Base-by-base conservation (phyloP, 2,888 invertebrate species). In the Zhuqinia jingwanae region DNA sequence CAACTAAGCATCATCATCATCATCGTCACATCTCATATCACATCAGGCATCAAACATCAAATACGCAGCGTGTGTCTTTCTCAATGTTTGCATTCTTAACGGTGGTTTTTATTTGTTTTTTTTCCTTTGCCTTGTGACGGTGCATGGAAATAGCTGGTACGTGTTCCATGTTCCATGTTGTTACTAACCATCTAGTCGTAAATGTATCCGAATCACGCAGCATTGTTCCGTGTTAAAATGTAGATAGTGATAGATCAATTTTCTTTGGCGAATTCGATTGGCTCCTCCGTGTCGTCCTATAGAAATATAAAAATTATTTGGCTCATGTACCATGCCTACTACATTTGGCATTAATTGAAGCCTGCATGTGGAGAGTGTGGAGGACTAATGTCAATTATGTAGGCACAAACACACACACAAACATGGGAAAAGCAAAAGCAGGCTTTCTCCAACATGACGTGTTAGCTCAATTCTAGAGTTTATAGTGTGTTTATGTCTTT, bases 61-160 rank as follows among this genome's bases (percentile, higher is more conserved):
- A 70, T 70, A 45, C 70, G 47, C 36, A 36, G 36, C 36, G n/a
- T 10, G 30, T 58, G 50, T 50, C 15, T 50, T 50, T 5, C 50
- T 68, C 5, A 50, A 50, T 63, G 56, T 15, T 25, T 60, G 6
- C 60, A 77, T 47, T 56, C 30, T 75, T 22, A 42, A 45, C 68
- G 42, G 11, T 11, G n/a, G 42, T 36, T 42, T 25, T 63, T 75
- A 56, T 36, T 3, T 17, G n/a, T 78, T 47, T 63, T 56, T 50
- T 42, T 77, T 77, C 25, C 8, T 8, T 36, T 36, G 8, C 8
- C 8, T 36, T 3, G 8, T 36, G 56, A 75, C 50, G 70, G 85
- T 85, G 79, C 85, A 53, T 79, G 85, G 85, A 79, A 85, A 85
- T 85, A 85, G 73, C 79, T 85, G 85, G 85, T 85, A 85, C 85